Evolutionary conservation across 2,888 invertebrate genomes (phyloP).

Genomic region (Zaprionus obscuricornis): DNA sequence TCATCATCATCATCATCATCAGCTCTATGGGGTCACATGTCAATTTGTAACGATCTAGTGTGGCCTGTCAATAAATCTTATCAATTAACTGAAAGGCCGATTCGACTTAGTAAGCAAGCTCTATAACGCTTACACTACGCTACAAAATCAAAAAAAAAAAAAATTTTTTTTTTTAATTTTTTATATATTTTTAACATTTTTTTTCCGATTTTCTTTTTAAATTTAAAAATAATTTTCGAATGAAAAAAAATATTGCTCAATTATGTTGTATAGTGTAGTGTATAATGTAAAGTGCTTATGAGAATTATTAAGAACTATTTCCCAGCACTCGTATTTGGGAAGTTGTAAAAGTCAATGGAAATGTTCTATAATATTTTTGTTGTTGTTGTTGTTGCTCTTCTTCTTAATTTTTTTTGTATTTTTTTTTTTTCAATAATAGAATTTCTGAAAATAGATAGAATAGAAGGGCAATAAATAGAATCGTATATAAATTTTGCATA

Average conservation of each 20-base stretch:
- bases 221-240: too few relatives aligned
- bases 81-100: constrained; percentile 52
- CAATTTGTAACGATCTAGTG: constrained; percentile 45
- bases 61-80: constrained; percentile 71
- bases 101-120: constrained; percentile 11
- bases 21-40: constrained; percentile 12
- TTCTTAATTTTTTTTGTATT: too few relatives aligned
- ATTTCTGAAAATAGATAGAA: constrained; percentile 10
- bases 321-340: constrained; percentile 28
- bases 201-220: too few relatives aligned
- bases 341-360: constrained; percentile 46
- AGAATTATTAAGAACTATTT: too few relatives aligned
- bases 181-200: too few relatives aligned
- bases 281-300: constrained; percentile 5
- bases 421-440: constrained; percentile 2
- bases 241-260: too few relatives aligned
- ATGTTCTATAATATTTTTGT: constrained; percentile 51
- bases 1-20: constrained; percentile 25
- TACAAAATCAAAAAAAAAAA: not conserved
- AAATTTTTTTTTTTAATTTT: too few relatives aligned
- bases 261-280: constrained; percentile 21
- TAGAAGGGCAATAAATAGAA: not conserved
- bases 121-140: constrained; percentile 2
- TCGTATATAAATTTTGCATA: too few relatives aligned
- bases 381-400: constrained; percentile 20